These are phyloP conservation scores for Muscidifurax raptorellus DNA, from an alignment of 1,140 invertebrate genomes.

Conservation along the genomic window DNA sequence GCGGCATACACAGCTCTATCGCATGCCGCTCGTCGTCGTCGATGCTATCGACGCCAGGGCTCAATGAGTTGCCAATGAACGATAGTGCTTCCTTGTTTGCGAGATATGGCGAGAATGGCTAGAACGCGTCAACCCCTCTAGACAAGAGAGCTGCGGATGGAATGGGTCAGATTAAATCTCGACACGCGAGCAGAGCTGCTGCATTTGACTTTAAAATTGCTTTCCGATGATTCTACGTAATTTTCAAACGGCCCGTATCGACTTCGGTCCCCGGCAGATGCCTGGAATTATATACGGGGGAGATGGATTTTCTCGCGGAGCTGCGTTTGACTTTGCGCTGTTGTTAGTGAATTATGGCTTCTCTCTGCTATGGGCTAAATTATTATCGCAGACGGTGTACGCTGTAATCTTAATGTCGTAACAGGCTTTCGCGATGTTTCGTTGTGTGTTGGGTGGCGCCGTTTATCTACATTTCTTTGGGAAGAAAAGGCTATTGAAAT, in stretches of 20 bases:
- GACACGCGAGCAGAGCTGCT: conserved; percentile 2
- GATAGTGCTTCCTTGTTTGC: conserved; percentile 14
- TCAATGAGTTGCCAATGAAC: conserved; percentile 37
- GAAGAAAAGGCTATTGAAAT: no score
- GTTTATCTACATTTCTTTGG: no score
- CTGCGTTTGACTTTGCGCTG: not conserved
- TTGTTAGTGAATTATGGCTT: not conserved
- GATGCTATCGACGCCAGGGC: not conserved
- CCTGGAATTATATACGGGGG: not conserved
- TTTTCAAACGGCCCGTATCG: not conserved
- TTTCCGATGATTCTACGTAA: conserved; percentile 31
- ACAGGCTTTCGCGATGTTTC: not conserved
- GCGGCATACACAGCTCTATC: not conserved
- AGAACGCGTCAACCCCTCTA: not conserved
- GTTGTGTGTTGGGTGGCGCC: no score
- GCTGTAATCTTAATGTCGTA: no score
- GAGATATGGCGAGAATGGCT: conserved; percentile 9
- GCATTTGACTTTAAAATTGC: conserved; percentile 38
- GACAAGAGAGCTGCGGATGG: not conserved
- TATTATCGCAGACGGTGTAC: not conserved
- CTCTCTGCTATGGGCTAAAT: not conserved
- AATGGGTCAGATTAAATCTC: conserved; percentile 8
- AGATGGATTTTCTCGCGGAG: not conserved
- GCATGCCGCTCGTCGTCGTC: not conserved
- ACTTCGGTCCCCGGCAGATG: not conserved